These are phyloP conservation scores for Folsomia manolachei DNA, from an alignment of 2,888 invertebrate genomes.

Conservation along the genomic window DNA sequence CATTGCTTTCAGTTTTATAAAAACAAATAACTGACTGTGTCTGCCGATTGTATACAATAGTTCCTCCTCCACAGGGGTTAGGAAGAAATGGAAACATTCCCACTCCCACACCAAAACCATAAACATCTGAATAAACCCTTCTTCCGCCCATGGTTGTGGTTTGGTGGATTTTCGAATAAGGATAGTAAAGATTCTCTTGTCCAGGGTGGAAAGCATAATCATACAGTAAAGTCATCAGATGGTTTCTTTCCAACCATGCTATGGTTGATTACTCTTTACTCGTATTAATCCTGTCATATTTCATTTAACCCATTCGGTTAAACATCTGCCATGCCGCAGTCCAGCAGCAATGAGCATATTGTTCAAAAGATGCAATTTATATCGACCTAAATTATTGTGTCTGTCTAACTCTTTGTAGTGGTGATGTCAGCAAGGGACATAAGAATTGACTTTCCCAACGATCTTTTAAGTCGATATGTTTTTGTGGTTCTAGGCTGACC, in stretches of 20 bases:
- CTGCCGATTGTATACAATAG: too few species aligned
- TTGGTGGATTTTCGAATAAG: too few species aligned
- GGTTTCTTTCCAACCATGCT: background rate
- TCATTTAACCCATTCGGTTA: slow-evolving; percentile 3
- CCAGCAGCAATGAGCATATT: background rate
- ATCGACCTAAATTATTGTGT: background rate
- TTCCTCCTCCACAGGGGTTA: too few species aligned
- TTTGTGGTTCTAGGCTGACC: background rate
- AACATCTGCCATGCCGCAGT: background rate
- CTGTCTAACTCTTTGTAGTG: too few species aligned
- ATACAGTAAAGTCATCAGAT: too few species aligned
- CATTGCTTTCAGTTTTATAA: too few species aligned
- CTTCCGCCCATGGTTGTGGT: background rate
- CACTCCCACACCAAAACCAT: background rate
- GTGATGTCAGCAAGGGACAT: background rate
- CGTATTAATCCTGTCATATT: background rate
- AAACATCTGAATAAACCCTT: background rate
- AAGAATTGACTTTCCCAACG: background rate
- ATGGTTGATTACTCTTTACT: background rate
- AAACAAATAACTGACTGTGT: too few species aligned
- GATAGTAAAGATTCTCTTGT: background rate
- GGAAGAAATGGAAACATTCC: background rate
- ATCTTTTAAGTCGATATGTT: background rate
- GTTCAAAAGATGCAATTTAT: background rate
- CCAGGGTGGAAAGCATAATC: background rate